Conservation (phyloP, 2,113 vertebrate genomes). For the Pleuronectes platessa region DNA sequence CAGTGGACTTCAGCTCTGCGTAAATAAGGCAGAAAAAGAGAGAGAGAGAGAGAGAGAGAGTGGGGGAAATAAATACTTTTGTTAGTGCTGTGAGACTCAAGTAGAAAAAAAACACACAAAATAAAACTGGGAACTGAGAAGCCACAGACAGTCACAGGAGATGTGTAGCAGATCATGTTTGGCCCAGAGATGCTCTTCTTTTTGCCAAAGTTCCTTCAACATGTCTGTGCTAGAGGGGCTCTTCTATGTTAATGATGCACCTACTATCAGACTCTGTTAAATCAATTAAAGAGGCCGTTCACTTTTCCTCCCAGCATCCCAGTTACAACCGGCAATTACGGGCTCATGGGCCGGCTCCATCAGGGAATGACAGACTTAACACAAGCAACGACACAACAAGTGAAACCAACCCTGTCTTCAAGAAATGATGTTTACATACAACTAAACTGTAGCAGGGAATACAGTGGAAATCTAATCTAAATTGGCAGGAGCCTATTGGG, state of each 20-base stretch:
- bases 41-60: not conserved
- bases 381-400: slow-evolving; percentile 40
- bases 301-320: not conserved
- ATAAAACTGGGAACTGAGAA: slow-evolving; percentile 41
- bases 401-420: not conserved
- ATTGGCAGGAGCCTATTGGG: not conserved
- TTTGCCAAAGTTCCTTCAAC: slow-evolving; percentile 28
- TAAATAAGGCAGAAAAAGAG: slow-evolving; percentile 16
- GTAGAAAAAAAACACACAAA: slow-evolving; percentile 27
- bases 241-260: slow-evolving; percentile 28
- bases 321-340: slow-evolving; percentile 43
- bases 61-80: slow-evolving; percentile 38
- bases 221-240: slow-evolving; percentile 21
- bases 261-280: slow-evolving; percentile 29
- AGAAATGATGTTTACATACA: not conserved
- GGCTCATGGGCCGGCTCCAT: slow-evolving; percentile 27
- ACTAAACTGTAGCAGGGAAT: not conserved
- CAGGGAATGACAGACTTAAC: slow-evolving; percentile 40
- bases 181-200: slow-evolving; percentile 20
- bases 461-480: not conserved
- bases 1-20: slow-evolving; percentile 92
- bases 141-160: slow-evolving; percentile 43
- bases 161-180: slow-evolving; percentile 43
- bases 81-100: slow-evolving; percentile 24
- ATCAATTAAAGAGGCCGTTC: slow-evolving; percentile 40